phyloP scores from a whole-genome alignment of 2,888 invertebrate species.

The Glaucopsyche alexis region DNA sequence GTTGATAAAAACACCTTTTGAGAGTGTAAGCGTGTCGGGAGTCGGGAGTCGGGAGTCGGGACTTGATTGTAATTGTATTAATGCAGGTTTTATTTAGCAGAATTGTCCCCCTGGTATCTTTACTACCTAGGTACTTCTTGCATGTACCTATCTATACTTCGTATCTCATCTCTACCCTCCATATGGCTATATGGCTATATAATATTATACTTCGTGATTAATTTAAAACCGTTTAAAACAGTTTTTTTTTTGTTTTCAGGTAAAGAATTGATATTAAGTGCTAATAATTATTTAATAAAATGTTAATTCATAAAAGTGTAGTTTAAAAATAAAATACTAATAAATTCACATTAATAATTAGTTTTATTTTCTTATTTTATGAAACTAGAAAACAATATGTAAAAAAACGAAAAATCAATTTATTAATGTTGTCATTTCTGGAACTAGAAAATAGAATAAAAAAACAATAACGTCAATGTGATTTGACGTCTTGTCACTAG shows the following conservation, averaged over 20 bases:
- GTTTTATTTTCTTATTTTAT: not conserved
- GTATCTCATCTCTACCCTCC: too few species aligned
- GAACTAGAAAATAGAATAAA: not conserved
- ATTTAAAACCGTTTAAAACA: too few species aligned
- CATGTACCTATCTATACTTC: too few species aligned
- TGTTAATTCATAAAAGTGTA: not conserved
- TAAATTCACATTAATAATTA: not conserved
- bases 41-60: too few species aligned
- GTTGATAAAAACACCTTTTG: too few species aligned
- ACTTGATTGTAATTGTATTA: too few species aligned
- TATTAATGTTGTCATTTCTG: conserved; percentile 2
- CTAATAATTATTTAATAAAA: not conserved
- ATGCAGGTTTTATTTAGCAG: too few species aligned
- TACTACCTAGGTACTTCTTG: too few species aligned
- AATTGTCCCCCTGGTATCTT: too few species aligned
- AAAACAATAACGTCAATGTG: not conserved
- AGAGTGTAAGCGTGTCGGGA: too few species aligned
- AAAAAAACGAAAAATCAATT: not conserved
- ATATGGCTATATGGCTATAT: too few species aligned
- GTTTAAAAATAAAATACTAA: not conserved
- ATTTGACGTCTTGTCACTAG: not conserved
- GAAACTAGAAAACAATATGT: not conserved
- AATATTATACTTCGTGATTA: too few species aligned
- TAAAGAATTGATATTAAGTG: not conserved
- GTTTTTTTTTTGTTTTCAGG: conserved; percentile 7